A percentile compares a stretch with the other conserved stretches of the same genome.
Conservation (phyloP, 2,888 invertebrate genomes). For the Sinotaia quadrata region DNA sequence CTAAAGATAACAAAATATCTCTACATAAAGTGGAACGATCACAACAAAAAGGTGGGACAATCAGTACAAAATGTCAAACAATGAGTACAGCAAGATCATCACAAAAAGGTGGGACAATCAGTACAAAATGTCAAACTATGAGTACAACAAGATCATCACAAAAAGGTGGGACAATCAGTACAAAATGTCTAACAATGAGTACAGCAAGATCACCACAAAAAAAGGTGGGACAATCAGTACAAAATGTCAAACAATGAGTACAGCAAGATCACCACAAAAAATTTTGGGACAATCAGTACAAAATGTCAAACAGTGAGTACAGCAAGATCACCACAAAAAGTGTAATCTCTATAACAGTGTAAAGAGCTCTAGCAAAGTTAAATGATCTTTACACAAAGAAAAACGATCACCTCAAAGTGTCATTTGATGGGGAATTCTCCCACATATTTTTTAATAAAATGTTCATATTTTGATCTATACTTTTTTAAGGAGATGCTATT, state of each 20-base stretch:
- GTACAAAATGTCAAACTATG: background rate
- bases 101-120: background rate
- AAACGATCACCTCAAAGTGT: no score
- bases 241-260: background rate
- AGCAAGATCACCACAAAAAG: background rate
- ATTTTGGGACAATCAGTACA: background rate
- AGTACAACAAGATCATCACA: background rate
- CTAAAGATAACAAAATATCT: no score
- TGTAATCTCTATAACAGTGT: no score
- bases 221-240: background rate
- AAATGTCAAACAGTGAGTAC: no score
- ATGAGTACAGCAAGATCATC: background rate
- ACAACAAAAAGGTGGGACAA: background rate
- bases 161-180: background rate
- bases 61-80: background rate
- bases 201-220: background rate
- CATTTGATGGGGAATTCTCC: no score
- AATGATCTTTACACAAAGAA: no score
- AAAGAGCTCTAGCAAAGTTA: no score
- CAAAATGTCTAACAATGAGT: no score
- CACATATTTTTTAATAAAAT: no score
- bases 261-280: background rate
- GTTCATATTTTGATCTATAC: no score
- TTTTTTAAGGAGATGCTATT: no score
- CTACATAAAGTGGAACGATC: no score